Evolutionary conservation across 2,797 vertebrate species (phyloP), one percentile per base, ranked within the genome.

Genomic region (Falco columbarius): DNA sequence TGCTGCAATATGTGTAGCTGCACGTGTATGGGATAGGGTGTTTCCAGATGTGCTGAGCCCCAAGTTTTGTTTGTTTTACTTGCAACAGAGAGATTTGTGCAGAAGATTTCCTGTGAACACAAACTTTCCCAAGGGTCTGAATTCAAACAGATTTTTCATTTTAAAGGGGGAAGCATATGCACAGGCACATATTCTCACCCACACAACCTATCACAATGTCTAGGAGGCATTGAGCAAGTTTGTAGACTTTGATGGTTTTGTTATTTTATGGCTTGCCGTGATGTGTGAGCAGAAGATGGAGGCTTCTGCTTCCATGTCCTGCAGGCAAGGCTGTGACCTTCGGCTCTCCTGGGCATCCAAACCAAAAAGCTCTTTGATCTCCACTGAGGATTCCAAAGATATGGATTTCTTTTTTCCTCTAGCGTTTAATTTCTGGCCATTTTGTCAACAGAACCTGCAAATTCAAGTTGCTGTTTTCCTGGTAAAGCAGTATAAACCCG

Each of bases 171-270:
- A 27, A 30, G 8, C 46, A n/a, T 16, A 8, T 38, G 22, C 49
- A 30, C 19, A 40, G 40, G 44, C 34, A 7, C 32, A 13, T 29
- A 8, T 8, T 40, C 10, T 67, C 58, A 40, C 62, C 42, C n/a
- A 1, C 20, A 7, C 0, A 0, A 30, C 3, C 62, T 71, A 5
- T 5, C 59, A 22, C 4, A 32, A 9, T 52, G 40, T 52, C 88
- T 32, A 21, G 49, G 13, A 90, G 67, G 54, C 54, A 19, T 79
- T 36, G 58, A 52, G 54, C 52, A 4, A 19, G 21, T 27, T 4
- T 22, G 58, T 56, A 34, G 67, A 14, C 47, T 74, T 67, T 34
- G 51, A 38, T 59, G 46, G 29, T 9, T 70, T 70, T 73, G 47
- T 73, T 46, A 23, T 88, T 89, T 70, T 59, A 51, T 58, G 58